Evolutionary conservation across 2,113 vertebrate genomes (phyloP), one percentile per base, ranked within the genome.

Genomic region (Chaetops frenatus): DNA sequence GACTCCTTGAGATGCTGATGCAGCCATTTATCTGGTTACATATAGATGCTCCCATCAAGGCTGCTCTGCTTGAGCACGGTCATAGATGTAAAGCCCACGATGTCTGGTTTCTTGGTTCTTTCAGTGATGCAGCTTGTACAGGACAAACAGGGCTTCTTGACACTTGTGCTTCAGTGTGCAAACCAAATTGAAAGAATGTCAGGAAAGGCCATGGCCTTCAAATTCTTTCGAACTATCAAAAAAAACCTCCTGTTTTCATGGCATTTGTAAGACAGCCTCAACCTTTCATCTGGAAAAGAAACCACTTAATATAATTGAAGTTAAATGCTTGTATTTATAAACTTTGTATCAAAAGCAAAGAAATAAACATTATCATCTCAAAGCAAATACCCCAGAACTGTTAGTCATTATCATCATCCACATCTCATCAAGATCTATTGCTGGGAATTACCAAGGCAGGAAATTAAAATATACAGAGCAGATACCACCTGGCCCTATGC

Each of bases 401-500:
- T 81, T 48, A 69, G 35, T 87, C 65, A 67, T 86, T 90, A 72
- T 54, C 24, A 53, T 27, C 24, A 69, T 31, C 62, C 31, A 2
- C 36, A 40, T n/a, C 66, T 65, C 57, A 61, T 80, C 15, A 72
- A 76, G 92, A 85, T 44, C 58, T 76, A 69, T 81, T 91, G 21
- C 40, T 54, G 33, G 53, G 29, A 87, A 85, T 89, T 91, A 94
- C 71, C 66, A 94, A 77, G 35, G 28, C 33, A 58, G 81, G 54
- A 94, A 91, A 95, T 92, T 42, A 79, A 89, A 92, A 86, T 51
- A 86, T 12, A 20, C 77, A 72, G 47, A 74, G 53, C 36, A 74
- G 50, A 86, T 56, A 67, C 23, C 15, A 88, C 86, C 71, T 77
- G 50, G 31, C 40, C 54, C 54, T 64, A 4, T 11, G 27, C 28